Evolutionary conservation across 2,888 invertebrate genomes (phyloP), one percentile per base, ranked within the genome.

Genomic region (Chalcosyrphus nemorum): DNA sequence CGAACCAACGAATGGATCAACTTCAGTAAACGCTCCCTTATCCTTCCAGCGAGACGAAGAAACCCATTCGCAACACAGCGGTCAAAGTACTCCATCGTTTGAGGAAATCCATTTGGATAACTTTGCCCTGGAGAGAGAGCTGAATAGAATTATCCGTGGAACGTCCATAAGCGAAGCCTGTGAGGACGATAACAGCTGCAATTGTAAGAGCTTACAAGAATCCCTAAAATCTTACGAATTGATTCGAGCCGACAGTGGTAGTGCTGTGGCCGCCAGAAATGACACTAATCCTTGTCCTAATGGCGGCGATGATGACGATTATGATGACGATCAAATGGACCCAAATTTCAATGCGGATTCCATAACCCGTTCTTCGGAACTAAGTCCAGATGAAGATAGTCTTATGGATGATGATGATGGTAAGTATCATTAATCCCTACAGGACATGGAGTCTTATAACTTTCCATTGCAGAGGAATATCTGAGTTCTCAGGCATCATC

Each of bases 321-420:
- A 74, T 75, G 84, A 80, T 65, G 78, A 82, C 63, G 82, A 82
- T 78, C 82, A 78, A 78, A 82, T 82, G 82, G 82, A 74, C 19
- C 41, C 68, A 68, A 61, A 78, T 82, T 47, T 66, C 78, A 72
- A 68, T 72, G 72, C 38, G 35, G 72, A 78, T 35, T 72, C 77
- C 77, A 82, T 82, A 82, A 78, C 72, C 19, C 72, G 72, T 29
- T 74, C 68, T 11, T 63, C 78, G 0, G 78, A 77, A 6, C 17
- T 74, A 24, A 50, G 56, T 50, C 72, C 72, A 17, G 82, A 82
- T 35, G 82, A n/a, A n/a, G n/a, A 82, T 11, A 82, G 82, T 82
- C 82, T 78, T 50, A 82, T 82, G 82, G 82, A 82, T 24, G 82
- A 78, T 78, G 82, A 82, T 63, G 78, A 82, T 72, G 78, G 78